These are phyloP conservation scores for Crematogaster levior DNA, from an alignment of 2,888 invertebrate species.

Conservation along the genomic window DNA sequence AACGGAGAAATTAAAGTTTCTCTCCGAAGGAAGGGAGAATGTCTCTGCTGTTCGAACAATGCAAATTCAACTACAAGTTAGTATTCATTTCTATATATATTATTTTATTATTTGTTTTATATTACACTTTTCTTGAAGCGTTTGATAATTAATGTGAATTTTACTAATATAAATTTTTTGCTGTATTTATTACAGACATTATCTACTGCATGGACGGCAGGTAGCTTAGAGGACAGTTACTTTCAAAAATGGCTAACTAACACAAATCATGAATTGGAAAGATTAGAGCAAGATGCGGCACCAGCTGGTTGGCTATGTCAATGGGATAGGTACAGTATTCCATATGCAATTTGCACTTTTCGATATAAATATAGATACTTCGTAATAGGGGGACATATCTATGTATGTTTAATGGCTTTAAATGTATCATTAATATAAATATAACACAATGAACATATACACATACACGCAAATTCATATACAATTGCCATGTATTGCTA, in stretches of 20 bases:
- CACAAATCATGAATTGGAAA: constrained; percentile 88
- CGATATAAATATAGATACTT: constrained; percentile 31
- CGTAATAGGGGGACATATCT: not conserved
- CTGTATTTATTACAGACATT: constrained; percentile 87
- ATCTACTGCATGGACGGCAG: constrained; percentile 88
- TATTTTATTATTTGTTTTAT: constrained; percentile 66
- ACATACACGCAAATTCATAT: not conserved
- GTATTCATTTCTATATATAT: constrained; percentile 49
- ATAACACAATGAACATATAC: constrained; percentile 49
- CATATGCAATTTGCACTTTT: constrained; percentile 69
- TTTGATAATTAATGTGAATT: not conserved
- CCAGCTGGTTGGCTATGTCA: constrained; percentile 90
- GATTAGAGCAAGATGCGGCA: constrained; percentile 89
- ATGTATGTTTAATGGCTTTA: constrained; percentile 37
- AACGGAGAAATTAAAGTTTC: constrained; percentile 87
- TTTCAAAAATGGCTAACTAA: constrained; percentile 88
- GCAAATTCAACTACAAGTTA: constrained; percentile 88
- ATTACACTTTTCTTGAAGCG: not conserved
- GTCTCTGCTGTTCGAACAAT: constrained; percentile 88
- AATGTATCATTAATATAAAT: constrained; percentile 34
- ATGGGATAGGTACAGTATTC: constrained; percentile 91
- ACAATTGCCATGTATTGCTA: constrained; percentile 8
- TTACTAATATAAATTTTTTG: constrained; percentile 5
- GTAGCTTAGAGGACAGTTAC: constrained; percentile 88
- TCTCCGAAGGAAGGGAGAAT: constrained; percentile 87